Evolutionary conservation across 1,140 invertebrate genomes (phyloP), one percentile per base, ranked within the genome.

Genomic region (Zaprionus tsacasi): DNA sequence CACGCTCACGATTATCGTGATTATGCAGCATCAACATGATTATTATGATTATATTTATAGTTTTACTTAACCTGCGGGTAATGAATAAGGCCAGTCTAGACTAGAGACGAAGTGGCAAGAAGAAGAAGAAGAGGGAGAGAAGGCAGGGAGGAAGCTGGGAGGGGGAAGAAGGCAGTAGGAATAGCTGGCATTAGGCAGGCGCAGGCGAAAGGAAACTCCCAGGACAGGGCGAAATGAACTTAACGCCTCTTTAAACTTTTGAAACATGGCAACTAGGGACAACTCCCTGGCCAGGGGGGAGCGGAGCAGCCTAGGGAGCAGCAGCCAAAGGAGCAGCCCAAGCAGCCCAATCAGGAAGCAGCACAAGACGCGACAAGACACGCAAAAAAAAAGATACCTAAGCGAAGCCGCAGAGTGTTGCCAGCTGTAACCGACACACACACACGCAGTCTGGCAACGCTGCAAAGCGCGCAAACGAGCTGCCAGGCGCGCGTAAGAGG

Each of bases 211-310:
- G 17, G 45, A 69, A 64, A 70, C 55, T n/a, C 52, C 58, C 60
- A 54, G 8, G 68, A 10, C 30, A 38, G 57, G 58, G 45, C 69
- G 50, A 70, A 83, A 79, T 79, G 79, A 83, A 88, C 85, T 88
- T 89, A 88, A 88, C 78, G 85, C 85, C 85, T 83, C 85, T 85
- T 88, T 89, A 88, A 87, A 76, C 78, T 81, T 79, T 72, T 76
- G 76, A 89, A 89, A 89, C 78, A 89, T 79, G 76, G 45, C 7
- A 7, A 45, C 7, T 30, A 12, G 2, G 58, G 40, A 30, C 50
- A 27, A 50, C 17, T 12, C 13, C 21, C n/a, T n/a, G n/a, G n/a
- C n/a, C n/a, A n/a, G n/a, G 27, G n/a, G 13, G 5, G 2, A 36
- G 30, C 3, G 61, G 7, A 25, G 15, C 8, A 45, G n/a, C 7